These are phyloP conservation scores for Oncopodura yosiiana DNA, from an alignment of 1,140 invertebrate genomes.

Conservation along the genomic window DNA sequence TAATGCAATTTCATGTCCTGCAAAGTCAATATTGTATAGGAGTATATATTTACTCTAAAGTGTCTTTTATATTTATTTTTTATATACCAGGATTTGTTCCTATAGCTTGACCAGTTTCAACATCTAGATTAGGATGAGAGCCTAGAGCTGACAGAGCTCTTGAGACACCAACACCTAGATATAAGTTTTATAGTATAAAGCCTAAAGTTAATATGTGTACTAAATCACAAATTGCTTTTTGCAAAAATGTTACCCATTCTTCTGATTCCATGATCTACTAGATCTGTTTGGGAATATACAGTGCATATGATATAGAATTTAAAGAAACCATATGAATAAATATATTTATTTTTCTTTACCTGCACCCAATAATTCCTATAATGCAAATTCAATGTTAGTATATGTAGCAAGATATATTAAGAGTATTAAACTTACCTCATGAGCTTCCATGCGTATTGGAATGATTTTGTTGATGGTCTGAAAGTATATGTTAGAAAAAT, in stretches of 20 bases:
- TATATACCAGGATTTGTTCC: slow-evolving; percentile 50
- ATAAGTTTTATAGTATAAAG: too few species aligned
- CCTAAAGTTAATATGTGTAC: too few species aligned
- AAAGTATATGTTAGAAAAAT: slow-evolving; percentile 8
- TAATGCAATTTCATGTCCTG: slow-evolving; percentile 32
- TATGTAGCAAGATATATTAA: too few species aligned
- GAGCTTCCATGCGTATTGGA: slow-evolving; percentile 68
- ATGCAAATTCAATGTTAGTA: too few species aligned
- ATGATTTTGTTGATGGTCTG: slow-evolving; percentile 63
- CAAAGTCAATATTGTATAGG: not conserved
- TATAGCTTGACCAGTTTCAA: slow-evolving; percentile 41
- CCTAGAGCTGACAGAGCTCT: slow-evolving; percentile 50
- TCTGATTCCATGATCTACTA: slow-evolving; percentile 72
- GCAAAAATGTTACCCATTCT: too few species aligned
- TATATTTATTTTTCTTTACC: too few species aligned
- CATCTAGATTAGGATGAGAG: slow-evolving; percentile 41
- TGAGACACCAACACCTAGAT: slow-evolving; percentile 50
- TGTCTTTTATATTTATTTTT: not conserved
- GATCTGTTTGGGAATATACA: too few species aligned
- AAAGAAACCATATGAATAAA: too few species aligned
- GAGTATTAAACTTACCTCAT: too few species aligned
- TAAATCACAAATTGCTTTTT: too few species aligned
- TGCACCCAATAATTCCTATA: slow-evolving; percentile 79
- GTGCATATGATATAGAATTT: too few species aligned
- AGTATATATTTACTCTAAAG: not conserved